Evolutionary conservation across 1,140 invertebrate genomes (phyloP).

Genomic region (Heliconius himera): DNA sequence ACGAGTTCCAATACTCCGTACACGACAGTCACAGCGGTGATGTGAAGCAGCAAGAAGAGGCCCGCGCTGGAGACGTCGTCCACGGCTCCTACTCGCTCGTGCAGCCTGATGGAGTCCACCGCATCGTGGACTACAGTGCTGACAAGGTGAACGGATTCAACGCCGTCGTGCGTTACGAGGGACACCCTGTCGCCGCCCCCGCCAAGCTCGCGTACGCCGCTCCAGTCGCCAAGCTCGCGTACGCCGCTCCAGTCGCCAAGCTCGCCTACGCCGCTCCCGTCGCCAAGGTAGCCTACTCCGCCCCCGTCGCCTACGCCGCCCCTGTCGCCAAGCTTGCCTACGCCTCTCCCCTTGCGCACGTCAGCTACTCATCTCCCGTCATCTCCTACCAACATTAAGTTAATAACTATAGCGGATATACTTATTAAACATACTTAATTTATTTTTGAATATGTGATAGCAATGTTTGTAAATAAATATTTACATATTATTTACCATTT

Average conservation of each 20-base stretch:
- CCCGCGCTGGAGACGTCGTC: constrained; percentile 82
- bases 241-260: neutral
- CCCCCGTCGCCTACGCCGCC: constrained; percentile 50
- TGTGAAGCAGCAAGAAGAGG: constrained; percentile 74
- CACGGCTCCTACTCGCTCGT: constrained; percentile 83
- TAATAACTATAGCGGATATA: neutral
- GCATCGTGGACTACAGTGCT: constrained; percentile 84
- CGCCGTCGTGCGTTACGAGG: constrained; percentile 65
- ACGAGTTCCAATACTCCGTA: constrained; percentile 85
- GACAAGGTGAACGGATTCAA: constrained; percentile 65
- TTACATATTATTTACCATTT: neutral
- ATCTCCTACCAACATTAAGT: constrained; percentile 64
- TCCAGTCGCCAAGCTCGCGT: too few relatives aligned
- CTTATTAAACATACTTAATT: constrained; percentile 57
- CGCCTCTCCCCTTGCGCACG: constrained; percentile 50
- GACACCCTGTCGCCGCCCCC: constrained; percentile 51
- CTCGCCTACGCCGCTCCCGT: constrained; percentile 31
- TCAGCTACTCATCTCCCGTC: constrained; percentile 60
- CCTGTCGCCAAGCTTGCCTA: constrained; percentile 49
- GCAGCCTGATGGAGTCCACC: constrained; percentile 82
- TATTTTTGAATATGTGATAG: constrained; percentile 18
- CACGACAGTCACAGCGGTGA: constrained; percentile 82
- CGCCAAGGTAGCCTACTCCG: constrained; percentile 50
- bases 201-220: too few relatives aligned
- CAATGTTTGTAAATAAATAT: constrained; percentile 24